Percentiles rank a stretch among this genome's conserved stretches.
Evolutionary conservation across 92 coral and sea anemone species (phyloP).

Genomic region (Diadumene lineata): DNA sequence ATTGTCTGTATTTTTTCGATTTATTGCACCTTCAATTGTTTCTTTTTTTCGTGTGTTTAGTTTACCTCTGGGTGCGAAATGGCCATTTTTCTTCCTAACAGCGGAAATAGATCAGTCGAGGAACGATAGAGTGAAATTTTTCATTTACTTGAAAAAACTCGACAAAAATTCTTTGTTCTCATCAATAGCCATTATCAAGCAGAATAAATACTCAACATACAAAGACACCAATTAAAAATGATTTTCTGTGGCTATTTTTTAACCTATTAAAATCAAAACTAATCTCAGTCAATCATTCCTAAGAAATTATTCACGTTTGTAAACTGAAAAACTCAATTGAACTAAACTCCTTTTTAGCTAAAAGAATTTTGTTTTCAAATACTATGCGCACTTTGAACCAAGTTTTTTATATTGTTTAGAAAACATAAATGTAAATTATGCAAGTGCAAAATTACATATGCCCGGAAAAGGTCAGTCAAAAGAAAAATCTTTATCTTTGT

Average conservation of each 20-base stretch:
- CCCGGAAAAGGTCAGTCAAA: conserved; percentile 35
- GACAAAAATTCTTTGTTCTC: not conserved
- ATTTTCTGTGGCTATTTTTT: too few species aligned
- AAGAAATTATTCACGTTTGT: too few species aligned
- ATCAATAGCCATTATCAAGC: not conserved
- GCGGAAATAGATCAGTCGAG: not conserved
- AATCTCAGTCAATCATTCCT: not conserved
- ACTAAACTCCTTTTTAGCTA: not conserved
- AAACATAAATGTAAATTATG: conserved; percentile 1
- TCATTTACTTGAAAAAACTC: not conserved
- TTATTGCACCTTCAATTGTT: too few species aligned
- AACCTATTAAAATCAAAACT: not conserved
- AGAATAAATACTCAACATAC: not conserved
- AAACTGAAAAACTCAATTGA: too few species aligned
- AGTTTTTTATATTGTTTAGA: not conserved
- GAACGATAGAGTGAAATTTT: not conserved
- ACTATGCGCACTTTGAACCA: not conserved
- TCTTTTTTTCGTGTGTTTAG: not conserved
- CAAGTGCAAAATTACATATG: not conserved
- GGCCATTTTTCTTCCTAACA: not conserved
- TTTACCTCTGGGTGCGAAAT: not conserved
- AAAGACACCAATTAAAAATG: not conserved
- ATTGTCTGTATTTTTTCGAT: not conserved
- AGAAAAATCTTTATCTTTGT: conserved; percentile 14
- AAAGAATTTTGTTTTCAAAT: not conserved